A percentile compares a stretch with the other conserved stretches of the same genome.
Evolutionary conservation across 2,888 invertebrate species (phyloP).

Genomic region (Pristionchus mayeri): DNA sequence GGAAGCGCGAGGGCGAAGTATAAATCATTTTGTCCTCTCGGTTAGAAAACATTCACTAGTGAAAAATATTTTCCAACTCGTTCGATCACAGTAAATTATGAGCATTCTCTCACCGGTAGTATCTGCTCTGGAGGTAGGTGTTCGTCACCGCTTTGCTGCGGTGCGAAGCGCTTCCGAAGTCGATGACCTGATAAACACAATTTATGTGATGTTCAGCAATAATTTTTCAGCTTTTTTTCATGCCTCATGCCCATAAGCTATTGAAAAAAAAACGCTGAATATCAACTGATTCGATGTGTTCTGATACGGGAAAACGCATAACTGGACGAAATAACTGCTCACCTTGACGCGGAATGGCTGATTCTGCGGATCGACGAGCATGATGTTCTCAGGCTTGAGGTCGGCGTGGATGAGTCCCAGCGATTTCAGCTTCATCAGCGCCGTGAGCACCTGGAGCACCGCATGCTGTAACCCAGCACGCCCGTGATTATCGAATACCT

Average conservation of each 20-base stretch:
- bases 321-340: too few relatives aligned
- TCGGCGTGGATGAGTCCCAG: conserved; percentile 99
- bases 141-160: conserved; percentile 99
- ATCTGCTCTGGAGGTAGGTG: conserved; percentile 98
- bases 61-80: too few relatives aligned
- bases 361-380: conserved; percentile 97
- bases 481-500: conserved; percentile 80
- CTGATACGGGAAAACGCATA: too few relatives aligned
- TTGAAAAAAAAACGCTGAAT: too few relatives aligned
- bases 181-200: conserved; percentile 84
- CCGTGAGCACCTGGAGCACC: conserved; percentile 85
- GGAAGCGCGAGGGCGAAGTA: too few relatives aligned
- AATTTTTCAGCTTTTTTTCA: neutral
- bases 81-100: too few relatives aligned
- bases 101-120: conserved; percentile 90
- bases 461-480: too few relatives aligned
- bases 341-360: conserved; percentile 97
- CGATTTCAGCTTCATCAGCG: conserved; percentile 88
- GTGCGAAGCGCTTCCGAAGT: conserved; percentile 99
- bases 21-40: too few relatives aligned
- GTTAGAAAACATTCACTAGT: too few relatives aligned
- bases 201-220: neutral
- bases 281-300: too few relatives aligned
- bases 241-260: too few relatives aligned
- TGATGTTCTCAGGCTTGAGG: conserved; percentile 99